These are phyloP conservation scores for Coluber constrictor DNA, from an alignment of 2,797 vertebrate species.

Conservation along the genomic window DNA sequence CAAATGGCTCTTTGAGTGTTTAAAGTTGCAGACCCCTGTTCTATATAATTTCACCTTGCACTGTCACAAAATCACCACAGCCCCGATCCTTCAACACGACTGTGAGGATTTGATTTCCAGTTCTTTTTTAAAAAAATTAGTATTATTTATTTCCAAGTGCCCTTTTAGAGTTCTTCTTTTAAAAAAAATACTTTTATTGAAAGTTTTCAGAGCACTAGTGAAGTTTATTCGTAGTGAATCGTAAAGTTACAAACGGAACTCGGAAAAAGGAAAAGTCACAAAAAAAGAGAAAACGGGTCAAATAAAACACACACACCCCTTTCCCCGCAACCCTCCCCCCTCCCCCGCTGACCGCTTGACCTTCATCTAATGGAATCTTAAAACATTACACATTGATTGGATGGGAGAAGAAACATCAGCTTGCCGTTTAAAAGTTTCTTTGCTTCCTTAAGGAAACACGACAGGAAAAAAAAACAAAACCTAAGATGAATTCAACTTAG, in stretches of 20 bases:
- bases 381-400: not conserved
- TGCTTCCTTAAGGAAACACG: not conserved
- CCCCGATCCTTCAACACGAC: no score
- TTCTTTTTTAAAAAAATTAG: no score
- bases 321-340: rapidly evolving
- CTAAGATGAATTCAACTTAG: not conserved
- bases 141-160: no score
- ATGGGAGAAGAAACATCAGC: not conserved
- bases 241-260: not conserved
- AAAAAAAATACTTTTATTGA: not conserved
- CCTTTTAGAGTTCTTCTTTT: not conserved
- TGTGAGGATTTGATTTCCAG: no score
- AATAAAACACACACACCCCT: not conserved
- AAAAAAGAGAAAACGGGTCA: not conserved
- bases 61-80: not conserved
- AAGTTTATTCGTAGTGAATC: not conserved
- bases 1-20: no score
- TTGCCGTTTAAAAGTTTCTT: not conserved
- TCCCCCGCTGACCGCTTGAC: not conserved
- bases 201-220: not conserved
- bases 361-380: constrained; percentile 10
- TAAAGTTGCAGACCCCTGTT: not conserved
- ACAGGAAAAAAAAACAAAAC: not conserved
- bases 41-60: not conserved
- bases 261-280: not conserved